Evolutionary conservation across 1,140 invertebrate genomes (phyloP).

Genomic region (Latrodectus geometricus): DNA sequence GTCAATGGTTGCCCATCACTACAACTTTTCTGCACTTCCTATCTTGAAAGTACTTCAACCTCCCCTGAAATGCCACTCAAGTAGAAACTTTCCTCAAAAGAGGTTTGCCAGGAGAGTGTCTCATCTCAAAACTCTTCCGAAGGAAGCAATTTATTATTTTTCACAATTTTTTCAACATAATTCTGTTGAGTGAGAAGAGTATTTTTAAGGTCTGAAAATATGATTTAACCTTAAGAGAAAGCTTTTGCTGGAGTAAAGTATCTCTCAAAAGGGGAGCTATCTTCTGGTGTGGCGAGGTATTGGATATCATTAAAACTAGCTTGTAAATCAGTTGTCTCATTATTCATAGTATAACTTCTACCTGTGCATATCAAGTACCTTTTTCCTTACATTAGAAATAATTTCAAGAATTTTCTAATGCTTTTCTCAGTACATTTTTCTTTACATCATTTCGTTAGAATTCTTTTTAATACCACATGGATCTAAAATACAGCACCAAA

Average conservation of each 20-base stretch:
- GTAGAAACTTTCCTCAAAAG: conserved; percentile 14
- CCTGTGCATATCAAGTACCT: too few species aligned
- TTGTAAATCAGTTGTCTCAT: too few species aligned
- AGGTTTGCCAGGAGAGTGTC: conserved; percentile 1
- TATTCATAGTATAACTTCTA: too few species aligned
- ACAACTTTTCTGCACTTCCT: conserved; percentile 10
- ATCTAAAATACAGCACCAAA: too few species aligned
- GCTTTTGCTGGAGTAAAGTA: background rate
- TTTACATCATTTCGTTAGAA: too few species aligned
- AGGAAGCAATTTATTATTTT: background rate
- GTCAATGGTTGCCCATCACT: conserved; percentile 4
- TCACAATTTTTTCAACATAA: conserved; percentile 6
- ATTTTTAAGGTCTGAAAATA: conserved; percentile 14
- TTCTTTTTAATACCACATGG: too few species aligned
- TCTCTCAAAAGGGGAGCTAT: background rate
- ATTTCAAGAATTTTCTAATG: too few species aligned
- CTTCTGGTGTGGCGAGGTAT: background rate
- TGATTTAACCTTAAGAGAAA: conserved; percentile 1
- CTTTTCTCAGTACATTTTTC: too few species aligned
- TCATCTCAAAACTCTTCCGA: conserved; percentile 22
- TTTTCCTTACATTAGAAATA: too few species aligned
- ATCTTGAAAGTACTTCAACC: conserved; percentile 34
- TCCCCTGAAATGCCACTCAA: conserved; percentile 25
- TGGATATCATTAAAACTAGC: background rate
- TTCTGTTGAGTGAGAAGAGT: conserved; percentile 23